Evolutionary conservation across 1,140 invertebrate genomes (phyloP), one percentile per base, ranked within the genome.

Genomic region (Magallana gigas): DNA sequence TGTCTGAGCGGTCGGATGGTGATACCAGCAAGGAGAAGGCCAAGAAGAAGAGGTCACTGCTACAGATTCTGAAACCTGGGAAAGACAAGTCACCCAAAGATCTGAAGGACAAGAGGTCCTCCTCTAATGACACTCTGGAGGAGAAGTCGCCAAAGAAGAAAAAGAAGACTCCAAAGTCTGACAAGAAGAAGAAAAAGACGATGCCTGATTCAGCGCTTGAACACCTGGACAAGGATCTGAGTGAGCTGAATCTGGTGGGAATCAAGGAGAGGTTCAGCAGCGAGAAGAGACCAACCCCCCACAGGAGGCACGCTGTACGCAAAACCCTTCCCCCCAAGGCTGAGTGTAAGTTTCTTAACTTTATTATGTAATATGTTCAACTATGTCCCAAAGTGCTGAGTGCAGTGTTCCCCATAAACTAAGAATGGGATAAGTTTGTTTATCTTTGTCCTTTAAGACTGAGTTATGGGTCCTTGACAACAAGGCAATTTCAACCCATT

Each of bases 81-180:
- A 93, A 93, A 85, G 90, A 93, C 9, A 92, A 92, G 36, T 85
- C 80, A 29, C 68, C 86, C 58, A 91, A 90, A 89, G 88, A 87
- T n/a, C 57, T 85, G 12, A 89, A 86, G 80, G 88, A 89, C 57
- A 88, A 91, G 36, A 89, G 86, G 59, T 87, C 90, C 29, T 90
- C 90, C 57, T 92, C 90, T 3, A 86, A 87, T 60, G 92, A 93
- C 60, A 91, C 88, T 56, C 84, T 91, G 57, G 90, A 91, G 6
- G 90, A 90, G 57, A 90, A 91, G 82, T 85, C 88, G 8, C 60
- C 87, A 18, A 91, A 90, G 85, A 91, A 91, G 57, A 91, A 90
- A 23, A 92, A 92, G 81, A 93, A 93, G 84, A 90, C 96, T n/a
- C 95, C 96, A 1, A 97, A 96, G 93, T 96, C 96, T 0, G 97